These are phyloP conservation scores for Muscina levida DNA, from an alignment of 2,888 invertebrate genomes.

Conservation along the genomic window DNA sequence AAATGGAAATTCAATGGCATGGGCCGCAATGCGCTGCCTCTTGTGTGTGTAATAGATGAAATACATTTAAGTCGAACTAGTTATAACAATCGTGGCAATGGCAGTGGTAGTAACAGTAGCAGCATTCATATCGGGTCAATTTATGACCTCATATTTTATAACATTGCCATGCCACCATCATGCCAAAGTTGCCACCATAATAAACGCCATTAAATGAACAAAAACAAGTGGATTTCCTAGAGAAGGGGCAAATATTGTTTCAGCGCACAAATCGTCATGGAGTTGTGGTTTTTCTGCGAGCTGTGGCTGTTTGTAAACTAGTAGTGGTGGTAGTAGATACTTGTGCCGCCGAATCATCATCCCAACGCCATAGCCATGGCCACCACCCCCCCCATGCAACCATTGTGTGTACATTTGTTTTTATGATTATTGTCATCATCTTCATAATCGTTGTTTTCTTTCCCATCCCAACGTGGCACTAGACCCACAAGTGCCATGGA, in stretches of 20 bases:
- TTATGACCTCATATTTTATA: constrained; percentile 68
- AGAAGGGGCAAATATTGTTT: background rate
- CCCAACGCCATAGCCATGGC: no score
- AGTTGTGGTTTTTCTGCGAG: constrained; percentile 11
- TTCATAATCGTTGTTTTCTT: constrained; percentile 64
- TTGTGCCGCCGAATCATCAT: no score
- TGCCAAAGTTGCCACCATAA: constrained; percentile 66
- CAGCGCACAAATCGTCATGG: background rate
- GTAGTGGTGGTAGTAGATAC: constrained; percentile 6
- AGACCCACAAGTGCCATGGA: no score
- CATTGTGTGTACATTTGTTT: constrained; percentile 72
- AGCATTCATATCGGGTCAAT: constrained; percentile 67
- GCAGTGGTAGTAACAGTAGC: constrained; percentile 14
- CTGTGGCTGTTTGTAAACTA: constrained; percentile 39
- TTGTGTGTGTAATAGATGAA: constrained; percentile 48
- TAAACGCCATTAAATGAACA: constrained; percentile 67
- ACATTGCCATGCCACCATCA: constrained; percentile 46
- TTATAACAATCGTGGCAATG: background rate
- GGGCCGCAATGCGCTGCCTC: background rate
- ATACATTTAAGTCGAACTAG: constrained; percentile 55
- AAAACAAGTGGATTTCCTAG: constrained; percentile 75
- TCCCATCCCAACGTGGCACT: constrained; percentile 41
- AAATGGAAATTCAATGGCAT: no score
- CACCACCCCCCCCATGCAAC: constrained; percentile 23
- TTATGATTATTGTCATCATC: constrained; percentile 76